phyloP scores from a whole-genome alignment of 1,140 invertebrate genomes.

The Bombus difficillimus region DNA sequence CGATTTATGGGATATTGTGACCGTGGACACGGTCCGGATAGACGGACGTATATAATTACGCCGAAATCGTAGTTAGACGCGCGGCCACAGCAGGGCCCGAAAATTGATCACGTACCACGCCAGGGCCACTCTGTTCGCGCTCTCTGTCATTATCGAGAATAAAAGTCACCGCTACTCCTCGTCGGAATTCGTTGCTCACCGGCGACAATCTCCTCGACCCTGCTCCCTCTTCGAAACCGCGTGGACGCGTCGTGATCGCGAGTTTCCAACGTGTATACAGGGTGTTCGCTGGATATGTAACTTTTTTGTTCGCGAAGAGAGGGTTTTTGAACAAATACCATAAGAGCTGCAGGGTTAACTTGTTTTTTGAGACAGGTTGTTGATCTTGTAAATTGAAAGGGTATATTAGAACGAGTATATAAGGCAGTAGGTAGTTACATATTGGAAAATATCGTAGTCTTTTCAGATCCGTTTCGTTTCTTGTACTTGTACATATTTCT shows the following conservation, averaged over 20 bases:
- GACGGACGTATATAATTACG: slow-evolving; percentile 79
- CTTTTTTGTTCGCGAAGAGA: accelerated
- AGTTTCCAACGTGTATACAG: not conserved
- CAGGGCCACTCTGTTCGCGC: slow-evolving; percentile 59
- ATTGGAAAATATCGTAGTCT: too few species aligned
- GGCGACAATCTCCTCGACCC: slow-evolving; percentile 77
- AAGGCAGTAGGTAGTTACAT: too few species aligned
- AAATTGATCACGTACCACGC: slow-evolving; percentile 82
- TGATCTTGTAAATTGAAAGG: not conserved
- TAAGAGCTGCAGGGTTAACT: not conserved
- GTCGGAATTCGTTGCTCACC: slow-evolving; percentile 72
- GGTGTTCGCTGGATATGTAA: not conserved
- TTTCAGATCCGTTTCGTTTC: too few species aligned
- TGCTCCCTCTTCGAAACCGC: not conserved
- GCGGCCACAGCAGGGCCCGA: slow-evolving; percentile 65
- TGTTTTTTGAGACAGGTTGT: not conserved
- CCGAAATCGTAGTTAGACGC: slow-evolving; percentile 78
- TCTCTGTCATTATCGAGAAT: slow-evolving; percentile 83
- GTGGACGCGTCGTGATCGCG: not conserved
- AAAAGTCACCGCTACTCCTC: slow-evolving; percentile 82
- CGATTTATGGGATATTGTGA: slow-evolving; percentile 56
- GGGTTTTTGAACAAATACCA: not conserved
- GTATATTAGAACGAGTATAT: not conserved
- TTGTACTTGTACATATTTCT: too few species aligned
- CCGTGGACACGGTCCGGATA: slow-evolving; percentile 54